A percentile compares a stretch with the other conserved stretches of the same genome.
Conservation (phyloP, 2,797 vertebrate genomes). For the Sebastes minor region DNA sequence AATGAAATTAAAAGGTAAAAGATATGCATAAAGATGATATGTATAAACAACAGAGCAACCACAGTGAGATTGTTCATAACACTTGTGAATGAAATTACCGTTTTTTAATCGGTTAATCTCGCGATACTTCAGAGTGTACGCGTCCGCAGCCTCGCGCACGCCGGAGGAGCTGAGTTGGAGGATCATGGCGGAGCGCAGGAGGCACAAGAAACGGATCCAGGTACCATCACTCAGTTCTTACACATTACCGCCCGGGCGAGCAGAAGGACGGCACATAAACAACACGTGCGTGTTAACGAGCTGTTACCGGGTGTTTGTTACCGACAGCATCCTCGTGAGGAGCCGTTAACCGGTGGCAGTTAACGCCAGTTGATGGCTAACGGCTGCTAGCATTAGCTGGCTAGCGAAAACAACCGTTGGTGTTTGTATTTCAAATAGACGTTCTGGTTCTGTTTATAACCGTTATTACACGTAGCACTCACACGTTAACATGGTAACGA, state of each 20-base stretch:
- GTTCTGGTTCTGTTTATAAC: neutral
- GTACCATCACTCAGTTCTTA: constrained; percentile 73
- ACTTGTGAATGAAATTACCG: neutral
- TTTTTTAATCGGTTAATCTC: constrained; percentile 27
- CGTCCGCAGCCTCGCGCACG: constrained; percentile 71
- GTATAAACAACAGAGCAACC: neutral
- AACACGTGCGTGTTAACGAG: fast-evolving
- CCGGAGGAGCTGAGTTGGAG: constrained; percentile 85
- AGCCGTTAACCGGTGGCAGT: constrained; percentile 9
- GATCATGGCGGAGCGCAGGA: constrained; percentile 99
- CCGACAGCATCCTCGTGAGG: neutral
- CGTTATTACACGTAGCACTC: fast-evolving
- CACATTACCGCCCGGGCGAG: fast-evolving
- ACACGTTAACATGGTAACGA: no score
- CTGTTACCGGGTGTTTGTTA: neutral
- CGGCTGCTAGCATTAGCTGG: constrained; percentile 63
- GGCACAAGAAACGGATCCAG: constrained; percentile 97
- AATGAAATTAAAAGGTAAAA: neutral
- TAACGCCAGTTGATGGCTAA: constrained; percentile 56
- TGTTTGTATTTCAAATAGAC: constrained; percentile 20
- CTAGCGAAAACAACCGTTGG: constrained; percentile 48
- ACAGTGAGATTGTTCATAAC: neutral
- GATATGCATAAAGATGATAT: neutral
- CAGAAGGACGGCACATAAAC: neutral
- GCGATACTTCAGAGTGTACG: constrained; percentile 52